Evolutionary conservation across 2,113 vertebrate species (phyloP).

Genomic region (Speoplatyrhinus poulsoni): DNA sequence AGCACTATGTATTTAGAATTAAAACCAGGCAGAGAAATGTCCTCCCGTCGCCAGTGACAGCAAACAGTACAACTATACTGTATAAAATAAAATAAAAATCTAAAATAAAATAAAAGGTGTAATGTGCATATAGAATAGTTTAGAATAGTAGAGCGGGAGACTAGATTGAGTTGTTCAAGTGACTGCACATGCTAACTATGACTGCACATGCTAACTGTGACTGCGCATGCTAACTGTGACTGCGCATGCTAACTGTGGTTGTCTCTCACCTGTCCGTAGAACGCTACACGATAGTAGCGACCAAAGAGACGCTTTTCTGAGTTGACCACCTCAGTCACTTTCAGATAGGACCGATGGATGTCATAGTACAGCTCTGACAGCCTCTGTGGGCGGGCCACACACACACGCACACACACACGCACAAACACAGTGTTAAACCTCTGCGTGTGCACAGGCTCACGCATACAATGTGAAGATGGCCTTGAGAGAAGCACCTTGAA

Average conservation of each 20-base stretch:
- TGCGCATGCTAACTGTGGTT: neutral
- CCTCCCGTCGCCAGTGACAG: neutral
- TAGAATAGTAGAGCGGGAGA: too few species aligned
- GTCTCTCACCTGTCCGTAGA: slow-evolving; percentile 92
- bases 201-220: neutral
- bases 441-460: slow-evolving; percentile 1
- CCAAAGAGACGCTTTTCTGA: slow-evolving; percentile 95
- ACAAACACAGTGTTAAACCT: neutral
- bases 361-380: slow-evolving; percentile 95
- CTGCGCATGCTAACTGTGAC: neutral
- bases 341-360: slow-evolving; percentile 95
- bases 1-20: neutral
- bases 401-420: slow-evolving; percentile 12
- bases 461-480: neutral
- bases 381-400: slow-evolving; percentile 72
- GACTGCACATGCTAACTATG: neutral
- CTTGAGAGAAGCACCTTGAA: slow-evolving; percentile 83
- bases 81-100: neutral
- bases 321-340: slow-evolving; percentile 96
- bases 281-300: slow-evolving; percentile 94
- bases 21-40: neutral
- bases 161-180: too few species aligned
- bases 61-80: neutral
- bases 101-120: too few species aligned
- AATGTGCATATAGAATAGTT: too few species aligned